Conservation (phyloP, 1,140 invertebrate genomes). For the Pseudomyrmex flavicornis region DNA sequence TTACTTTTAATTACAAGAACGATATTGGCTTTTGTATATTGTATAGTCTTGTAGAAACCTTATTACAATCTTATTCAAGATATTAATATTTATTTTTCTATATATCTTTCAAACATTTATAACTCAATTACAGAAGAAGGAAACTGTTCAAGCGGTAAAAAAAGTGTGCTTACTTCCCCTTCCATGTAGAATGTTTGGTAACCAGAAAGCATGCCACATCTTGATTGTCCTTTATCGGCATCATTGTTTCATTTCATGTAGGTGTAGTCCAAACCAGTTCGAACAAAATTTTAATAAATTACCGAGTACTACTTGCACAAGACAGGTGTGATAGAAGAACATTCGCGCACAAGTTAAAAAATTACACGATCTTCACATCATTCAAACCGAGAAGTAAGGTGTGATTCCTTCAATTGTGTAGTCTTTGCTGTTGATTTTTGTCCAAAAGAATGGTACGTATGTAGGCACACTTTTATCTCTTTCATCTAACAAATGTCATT, state of each 20-base stretch:
- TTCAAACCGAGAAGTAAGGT: conserved; percentile 28
- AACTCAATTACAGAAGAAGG: not conserved
- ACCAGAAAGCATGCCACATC: conserved; percentile 97
- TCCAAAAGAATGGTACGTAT: conserved; percentile 31
- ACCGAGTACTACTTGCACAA: conserved; percentile 55
- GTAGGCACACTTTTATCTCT: conserved; percentile 52
- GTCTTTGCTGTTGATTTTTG: conserved; percentile 39
- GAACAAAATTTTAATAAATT: conserved; percentile 62
- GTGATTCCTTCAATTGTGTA: not conserved
- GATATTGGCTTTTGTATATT: too few relatives aligned
- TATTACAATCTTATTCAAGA: conserved; percentile 5
- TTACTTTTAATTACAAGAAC: too few relatives aligned
- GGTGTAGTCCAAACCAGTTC: conserved; percentile 36
- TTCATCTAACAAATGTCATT: conserved; percentile 74
- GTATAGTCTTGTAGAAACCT: not conserved
- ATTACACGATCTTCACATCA: conserved; percentile 60
- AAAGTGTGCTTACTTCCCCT: conserved; percentile 91
- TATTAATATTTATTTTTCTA: not conserved
- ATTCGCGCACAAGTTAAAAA: conserved; percentile 61
- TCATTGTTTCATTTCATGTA: conserved; percentile 89
- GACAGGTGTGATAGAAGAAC: conserved; percentile 55
- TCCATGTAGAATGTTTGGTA: conserved; percentile 97
- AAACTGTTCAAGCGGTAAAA: not conserved
- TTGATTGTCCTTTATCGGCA: conserved; percentile 94
- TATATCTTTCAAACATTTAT: conserved; percentile 34